Evolutionary conservation across 92 coral and sea anemone species (phyloP).

Genomic region (Desmophyllum pertusum): DNA sequence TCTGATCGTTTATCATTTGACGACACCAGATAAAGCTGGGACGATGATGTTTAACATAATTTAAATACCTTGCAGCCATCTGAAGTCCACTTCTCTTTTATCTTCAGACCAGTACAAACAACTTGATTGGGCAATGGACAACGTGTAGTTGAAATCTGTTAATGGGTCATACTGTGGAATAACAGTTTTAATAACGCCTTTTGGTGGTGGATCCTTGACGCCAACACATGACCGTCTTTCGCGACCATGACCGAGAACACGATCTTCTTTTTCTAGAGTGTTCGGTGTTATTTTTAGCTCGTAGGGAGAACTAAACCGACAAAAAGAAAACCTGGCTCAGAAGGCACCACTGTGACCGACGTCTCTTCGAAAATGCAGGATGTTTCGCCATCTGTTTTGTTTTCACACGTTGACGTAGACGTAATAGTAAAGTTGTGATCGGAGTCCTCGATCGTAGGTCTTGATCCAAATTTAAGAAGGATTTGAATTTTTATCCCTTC

Average conservation of each 20-base stretch:
- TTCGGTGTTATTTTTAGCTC: background rate
- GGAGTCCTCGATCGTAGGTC: constrained; percentile 1
- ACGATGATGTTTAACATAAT: background rate
- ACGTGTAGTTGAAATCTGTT: constrained; percentile 53
- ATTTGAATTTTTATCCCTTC: background rate
- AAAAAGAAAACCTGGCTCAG: background rate
- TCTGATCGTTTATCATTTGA: too few relatives aligned
- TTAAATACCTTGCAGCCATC: constrained; percentile 56
- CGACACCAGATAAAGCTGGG: background rate
- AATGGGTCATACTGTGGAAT: constrained; percentile 44
- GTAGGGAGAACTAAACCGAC: background rate
- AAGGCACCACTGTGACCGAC: background rate
- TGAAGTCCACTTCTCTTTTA: constrained; percentile 48
- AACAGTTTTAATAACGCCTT: constrained; percentile 7
- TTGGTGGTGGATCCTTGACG: constrained; percentile 50
- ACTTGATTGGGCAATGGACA: constrained; percentile 47
- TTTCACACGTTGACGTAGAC: background rate
- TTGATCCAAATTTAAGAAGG: background rate
- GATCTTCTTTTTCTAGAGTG: constrained; percentile 46
- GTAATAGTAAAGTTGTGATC: constrained; percentile 1
- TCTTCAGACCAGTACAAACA: constrained; percentile 62
- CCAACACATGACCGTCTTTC: constrained; percentile 59
- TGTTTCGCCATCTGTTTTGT: background rate
- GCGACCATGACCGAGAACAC: constrained; percentile 56
- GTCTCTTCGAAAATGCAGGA: background rate